Evolutionary conservation across 2,888 invertebrate species (phyloP).

Genomic region (Chrysolina americana): DNA sequence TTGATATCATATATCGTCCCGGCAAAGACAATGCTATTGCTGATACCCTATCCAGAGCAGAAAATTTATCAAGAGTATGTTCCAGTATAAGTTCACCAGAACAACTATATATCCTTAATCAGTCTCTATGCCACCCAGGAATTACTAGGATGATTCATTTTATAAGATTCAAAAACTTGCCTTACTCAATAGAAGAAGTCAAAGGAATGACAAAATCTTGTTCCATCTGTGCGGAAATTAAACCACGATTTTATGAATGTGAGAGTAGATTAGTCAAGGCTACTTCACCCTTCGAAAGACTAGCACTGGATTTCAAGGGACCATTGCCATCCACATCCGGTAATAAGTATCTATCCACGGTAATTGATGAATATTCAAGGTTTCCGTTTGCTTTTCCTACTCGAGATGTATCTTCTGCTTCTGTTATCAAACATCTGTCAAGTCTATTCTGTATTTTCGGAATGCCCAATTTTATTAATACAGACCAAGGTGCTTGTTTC

Average conservation of each 20-base stretch:
- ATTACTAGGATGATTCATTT: slow-evolving; percentile 26
- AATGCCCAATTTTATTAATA: slow-evolving; percentile 47
- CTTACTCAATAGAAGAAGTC: slow-evolving; percentile 18
- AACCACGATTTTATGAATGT: not conserved
- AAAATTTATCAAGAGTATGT: no score
- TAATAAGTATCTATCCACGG: slow-evolving; percentile 44
- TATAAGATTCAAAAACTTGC: slow-evolving; percentile 16
- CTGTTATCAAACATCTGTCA: slow-evolving; percentile 43
- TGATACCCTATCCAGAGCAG: not conserved
- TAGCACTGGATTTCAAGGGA: slow-evolving; percentile 38
- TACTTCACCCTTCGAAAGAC: slow-evolving; percentile 46
- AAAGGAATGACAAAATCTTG: not conserved
- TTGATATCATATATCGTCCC: slow-evolving; percentile 23
- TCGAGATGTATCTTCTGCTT: slow-evolving; percentile 39
- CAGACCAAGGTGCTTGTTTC: slow-evolving; percentile 39
- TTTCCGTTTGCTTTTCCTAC: slow-evolving; percentile 48
- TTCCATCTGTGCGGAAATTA: not conserved
- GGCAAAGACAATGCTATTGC: slow-evolving; percentile 23
- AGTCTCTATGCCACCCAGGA: slow-evolving; percentile 31
- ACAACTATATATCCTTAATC: not conserved
- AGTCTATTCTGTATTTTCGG: slow-evolving; percentile 41
- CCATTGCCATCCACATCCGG: slow-evolving; percentile 39
- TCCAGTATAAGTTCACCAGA: slow-evolving; percentile 1
- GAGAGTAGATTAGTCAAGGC: slow-evolving; percentile 27
- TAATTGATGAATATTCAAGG: slow-evolving; percentile 41